A percentile compares a stretch with the other conserved stretches of the same genome.
phyloP scores from a whole-genome alignment of 2,888 invertebrate genomes.

The Chouioia cunea region DNA sequence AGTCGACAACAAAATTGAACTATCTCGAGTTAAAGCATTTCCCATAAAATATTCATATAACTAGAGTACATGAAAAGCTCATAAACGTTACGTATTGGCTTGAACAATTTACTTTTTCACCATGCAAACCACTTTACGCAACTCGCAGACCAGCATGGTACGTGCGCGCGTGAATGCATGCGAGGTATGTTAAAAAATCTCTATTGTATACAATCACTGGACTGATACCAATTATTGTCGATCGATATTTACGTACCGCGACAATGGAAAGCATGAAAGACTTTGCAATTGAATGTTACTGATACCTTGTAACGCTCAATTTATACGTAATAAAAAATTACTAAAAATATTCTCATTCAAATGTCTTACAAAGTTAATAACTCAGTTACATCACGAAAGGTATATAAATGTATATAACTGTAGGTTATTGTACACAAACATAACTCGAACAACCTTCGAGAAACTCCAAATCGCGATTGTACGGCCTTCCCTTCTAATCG shows the following conservation, averaged over 20 bases:
- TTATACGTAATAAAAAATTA: not conserved
- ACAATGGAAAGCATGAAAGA: too few relatives aligned
- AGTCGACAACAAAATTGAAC: constrained; percentile 28
- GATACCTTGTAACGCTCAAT: constrained; percentile 1
- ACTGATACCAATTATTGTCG: not conserved
- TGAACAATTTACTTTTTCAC: constrained; percentile 29
- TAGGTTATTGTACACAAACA: not conserved
- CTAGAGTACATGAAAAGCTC: constrained; percentile 37
- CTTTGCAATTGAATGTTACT: too few relatives aligned
- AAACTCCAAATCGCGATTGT: constrained; percentile 34
- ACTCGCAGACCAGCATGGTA: constrained; percentile 25
- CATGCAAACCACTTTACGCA: constrained; percentile 30
- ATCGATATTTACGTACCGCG: not conserved
- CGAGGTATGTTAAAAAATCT: constrained; percentile 5
- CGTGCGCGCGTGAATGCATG: not conserved
- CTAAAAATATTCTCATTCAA: not conserved
- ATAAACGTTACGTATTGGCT: constrained; percentile 39
- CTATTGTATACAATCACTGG: constrained; percentile 31
- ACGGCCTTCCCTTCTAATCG: constrained; percentile 42
- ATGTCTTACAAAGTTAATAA: constrained; percentile 20
- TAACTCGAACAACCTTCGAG: constrained; percentile 41
- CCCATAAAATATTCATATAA: constrained; percentile 43
- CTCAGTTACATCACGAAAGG: constrained; percentile 19
- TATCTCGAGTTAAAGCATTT: not conserved
- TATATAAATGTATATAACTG: not conserved